These are phyloP conservation scores for Sebastes hubbsi DNA, from an alignment of 2,797 vertebrate genomes.

Conservation along the genomic window DNA sequence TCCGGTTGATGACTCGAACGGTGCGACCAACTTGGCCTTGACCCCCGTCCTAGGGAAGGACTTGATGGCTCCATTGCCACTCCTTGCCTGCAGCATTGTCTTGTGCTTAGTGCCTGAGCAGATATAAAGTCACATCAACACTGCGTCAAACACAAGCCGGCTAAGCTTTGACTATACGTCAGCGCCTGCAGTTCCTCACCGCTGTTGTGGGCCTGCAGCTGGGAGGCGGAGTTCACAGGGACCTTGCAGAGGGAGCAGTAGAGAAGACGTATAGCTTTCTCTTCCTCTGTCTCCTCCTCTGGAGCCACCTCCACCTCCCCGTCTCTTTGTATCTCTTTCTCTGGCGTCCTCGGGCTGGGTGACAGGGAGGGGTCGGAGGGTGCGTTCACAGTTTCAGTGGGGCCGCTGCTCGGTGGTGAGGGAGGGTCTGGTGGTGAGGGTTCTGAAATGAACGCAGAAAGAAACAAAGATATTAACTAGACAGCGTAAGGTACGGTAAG, in stretches of 20 bases:
- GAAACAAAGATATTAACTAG: not conserved
- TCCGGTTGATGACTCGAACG: constrained; percentile 86
- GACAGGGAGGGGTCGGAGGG: constrained; percentile 65
- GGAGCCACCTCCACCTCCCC: constrained; percentile 68
- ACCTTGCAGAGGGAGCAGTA: constrained; percentile 99
- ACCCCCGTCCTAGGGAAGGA: constrained; percentile 94
- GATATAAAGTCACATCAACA: constrained; percentile 2
- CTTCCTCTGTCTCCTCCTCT: constrained; percentile 89
- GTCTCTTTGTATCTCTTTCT: constrained; percentile 70
- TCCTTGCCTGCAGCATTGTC: constrained; percentile 97
- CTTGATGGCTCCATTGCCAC: constrained; percentile 94
- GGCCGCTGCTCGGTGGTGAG: constrained; percentile 72
- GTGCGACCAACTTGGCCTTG: constrained; percentile 86
- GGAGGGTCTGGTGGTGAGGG: constrained; percentile 57
- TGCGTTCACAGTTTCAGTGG: constrained; percentile 77
- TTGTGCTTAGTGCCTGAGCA: constrained; percentile 95
- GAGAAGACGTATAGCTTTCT: constrained; percentile 93
- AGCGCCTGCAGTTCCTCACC: constrained; percentile 81
- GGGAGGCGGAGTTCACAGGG: constrained; percentile 96
- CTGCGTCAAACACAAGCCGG: not conserved
- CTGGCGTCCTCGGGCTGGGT: constrained; percentile 12
- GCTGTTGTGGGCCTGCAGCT: constrained; percentile 97
- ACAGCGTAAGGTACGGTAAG: not conserved
- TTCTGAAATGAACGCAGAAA: constrained; percentile 24
- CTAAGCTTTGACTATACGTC: not conserved